Percentiles rank a stretch among this genome's conserved stretches.
Evolutionary conservation across 2,888 invertebrate species (phyloP).

Genomic region (Harmothoe impar): DNA sequence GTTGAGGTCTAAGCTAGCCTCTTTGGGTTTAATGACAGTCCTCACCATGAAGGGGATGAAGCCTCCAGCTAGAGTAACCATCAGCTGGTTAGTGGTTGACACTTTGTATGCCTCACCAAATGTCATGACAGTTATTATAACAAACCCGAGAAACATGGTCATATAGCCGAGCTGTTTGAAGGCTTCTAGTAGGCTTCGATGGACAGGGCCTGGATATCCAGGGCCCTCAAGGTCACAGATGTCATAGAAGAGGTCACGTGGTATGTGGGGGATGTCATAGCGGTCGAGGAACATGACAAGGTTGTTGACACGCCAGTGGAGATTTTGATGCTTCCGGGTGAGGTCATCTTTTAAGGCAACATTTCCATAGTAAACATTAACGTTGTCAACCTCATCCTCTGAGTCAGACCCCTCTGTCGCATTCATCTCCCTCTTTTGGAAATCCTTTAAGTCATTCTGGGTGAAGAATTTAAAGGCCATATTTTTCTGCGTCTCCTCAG

Average conservation of each 20-base stretch:
- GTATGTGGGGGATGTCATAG: conserved; percentile 80
- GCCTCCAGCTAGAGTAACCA: conserved; percentile 80
- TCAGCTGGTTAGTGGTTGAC: conserved; percentile 80
- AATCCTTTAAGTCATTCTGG: not conserved
- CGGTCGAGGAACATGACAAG: conserved; percentile 71
- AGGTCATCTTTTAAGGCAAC: conserved; percentile 63
- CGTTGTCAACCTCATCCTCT: not conserved
- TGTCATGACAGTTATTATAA: conserved; percentile 80
- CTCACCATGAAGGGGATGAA: conserved; percentile 80
- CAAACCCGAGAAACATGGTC: conserved; percentile 79
- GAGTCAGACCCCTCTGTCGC: not conserved
- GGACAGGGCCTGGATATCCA: conserved; percentile 81
- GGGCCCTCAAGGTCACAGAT: conserved; percentile 79
- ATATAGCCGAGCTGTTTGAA: conserved; percentile 80
- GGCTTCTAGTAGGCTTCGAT: conserved; percentile 78
- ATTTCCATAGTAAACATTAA: not conserved
- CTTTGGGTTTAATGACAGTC: conserved; percentile 57
- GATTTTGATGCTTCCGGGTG: conserved; percentile 65
- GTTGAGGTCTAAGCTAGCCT: conserved; percentile 64
- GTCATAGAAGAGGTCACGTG: conserved; percentile 78
- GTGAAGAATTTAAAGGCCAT: conserved; percentile 77
- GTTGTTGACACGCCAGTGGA: conserved; percentile 69
- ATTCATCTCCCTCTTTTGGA: conserved; percentile 66
- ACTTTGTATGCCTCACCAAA: conserved; percentile 79
- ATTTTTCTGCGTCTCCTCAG: conserved; percentile 78